phyloP scores from a whole-genome alignment of 2,113 vertebrate genomes.

The Empidonax alnorum region DNA sequence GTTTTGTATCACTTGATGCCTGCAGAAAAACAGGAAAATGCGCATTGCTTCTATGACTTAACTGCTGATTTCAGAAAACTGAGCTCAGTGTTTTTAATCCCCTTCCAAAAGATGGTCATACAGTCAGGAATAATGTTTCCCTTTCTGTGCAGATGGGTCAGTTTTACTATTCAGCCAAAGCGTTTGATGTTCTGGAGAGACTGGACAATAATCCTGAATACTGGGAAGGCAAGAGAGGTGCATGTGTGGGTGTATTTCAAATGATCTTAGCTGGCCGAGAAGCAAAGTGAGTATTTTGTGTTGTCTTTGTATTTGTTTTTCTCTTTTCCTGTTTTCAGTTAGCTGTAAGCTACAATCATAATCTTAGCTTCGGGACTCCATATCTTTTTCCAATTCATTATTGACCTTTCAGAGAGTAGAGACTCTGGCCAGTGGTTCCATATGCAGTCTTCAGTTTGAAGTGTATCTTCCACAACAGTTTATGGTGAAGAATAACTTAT shows the following conservation, averaged over 20 bases:
- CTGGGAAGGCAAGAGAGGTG: slow-evolving; percentile 96
- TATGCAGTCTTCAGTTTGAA: background rate
- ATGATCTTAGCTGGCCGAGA: slow-evolving; percentile 94
- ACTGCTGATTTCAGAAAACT: background rate
- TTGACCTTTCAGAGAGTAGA: background rate
- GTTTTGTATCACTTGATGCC: background rate
- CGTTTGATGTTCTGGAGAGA: slow-evolving; percentile 92
- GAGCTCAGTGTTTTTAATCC: background rate
- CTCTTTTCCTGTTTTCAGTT: background rate
- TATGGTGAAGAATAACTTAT: background rate
- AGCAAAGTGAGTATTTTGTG: slow-evolving; percentile 82
- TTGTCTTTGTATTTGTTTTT: background rate
- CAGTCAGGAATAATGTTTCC: background rate
- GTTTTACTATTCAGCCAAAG: slow-evolving; percentile 96
- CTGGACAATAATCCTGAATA: slow-evolving; percentile 91
- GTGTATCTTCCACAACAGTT: background rate
- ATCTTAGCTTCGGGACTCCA: background rate
- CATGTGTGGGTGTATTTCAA: slow-evolving; percentile 96
- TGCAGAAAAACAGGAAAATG: background rate
- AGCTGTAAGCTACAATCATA: background rate
- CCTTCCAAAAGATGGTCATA: background rate
- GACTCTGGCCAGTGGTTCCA: background rate
- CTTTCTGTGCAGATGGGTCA: slow-evolving; percentile 89
- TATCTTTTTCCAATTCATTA: background rate
- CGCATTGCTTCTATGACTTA: background rate